Percentiles rank a stretch among this genome's conserved stretches.
These are phyloP conservation scores for Nothocercus nigrocapillus DNA, from an alignment of 2,113 vertebrate species.

Conservation along the genomic window DNA sequence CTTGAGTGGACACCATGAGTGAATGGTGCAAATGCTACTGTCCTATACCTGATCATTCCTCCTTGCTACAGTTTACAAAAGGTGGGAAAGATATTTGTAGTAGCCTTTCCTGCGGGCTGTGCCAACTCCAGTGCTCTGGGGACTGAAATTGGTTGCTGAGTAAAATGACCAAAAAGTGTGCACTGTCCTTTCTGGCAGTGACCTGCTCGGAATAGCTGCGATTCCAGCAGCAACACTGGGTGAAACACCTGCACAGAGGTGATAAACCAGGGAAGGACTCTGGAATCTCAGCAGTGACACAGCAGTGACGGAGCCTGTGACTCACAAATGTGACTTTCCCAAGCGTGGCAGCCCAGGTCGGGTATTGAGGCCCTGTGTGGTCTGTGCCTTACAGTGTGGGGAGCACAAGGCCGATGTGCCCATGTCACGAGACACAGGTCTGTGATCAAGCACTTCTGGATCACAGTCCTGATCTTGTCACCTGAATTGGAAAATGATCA, in stretches of 20 bases:
- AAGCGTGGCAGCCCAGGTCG: not conserved
- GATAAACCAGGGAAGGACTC: not conserved
- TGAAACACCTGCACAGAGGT: not conserved
- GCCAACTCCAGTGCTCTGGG: not conserved
- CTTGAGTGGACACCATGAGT: not conserved
- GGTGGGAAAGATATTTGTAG: not conserved
- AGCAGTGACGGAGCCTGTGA: not conserved
- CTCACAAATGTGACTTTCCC: not conserved
- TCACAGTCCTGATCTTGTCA: not conserved
- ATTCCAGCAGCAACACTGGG: not conserved
- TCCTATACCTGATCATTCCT: not conserved
- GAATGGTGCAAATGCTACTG: not conserved
- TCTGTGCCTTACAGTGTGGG: not conserved
- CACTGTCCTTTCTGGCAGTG: not conserved
- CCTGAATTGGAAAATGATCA: not conserved
- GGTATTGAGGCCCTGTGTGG: fast-evolving
- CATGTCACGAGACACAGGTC: not conserved
- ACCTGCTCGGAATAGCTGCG: not conserved
- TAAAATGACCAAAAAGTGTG: not conserved
- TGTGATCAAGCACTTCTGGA: not conserved
- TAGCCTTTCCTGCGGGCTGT: not conserved
- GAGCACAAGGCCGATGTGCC: not conserved
- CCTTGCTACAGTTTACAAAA: not conserved
- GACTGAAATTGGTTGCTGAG: not conserved
- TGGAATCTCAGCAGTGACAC: not conserved